Base-by-base conservation (phyloP, 2,113 vertebrate species). In the Balaeniceps rex region DNA sequence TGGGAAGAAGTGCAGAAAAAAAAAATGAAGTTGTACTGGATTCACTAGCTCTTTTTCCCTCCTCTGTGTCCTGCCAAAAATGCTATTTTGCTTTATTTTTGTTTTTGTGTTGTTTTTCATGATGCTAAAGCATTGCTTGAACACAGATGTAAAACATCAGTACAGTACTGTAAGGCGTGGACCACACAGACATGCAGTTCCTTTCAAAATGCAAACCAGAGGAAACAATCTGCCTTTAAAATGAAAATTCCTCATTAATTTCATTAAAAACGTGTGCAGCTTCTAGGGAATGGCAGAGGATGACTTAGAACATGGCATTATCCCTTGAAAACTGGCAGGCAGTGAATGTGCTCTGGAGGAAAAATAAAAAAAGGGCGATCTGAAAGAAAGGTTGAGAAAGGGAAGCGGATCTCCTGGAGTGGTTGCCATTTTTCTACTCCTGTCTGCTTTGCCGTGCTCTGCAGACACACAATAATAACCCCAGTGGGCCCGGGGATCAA, bases 401-500 rank as follows among this genome's bases (percentile, higher is more conserved):
- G 79, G 95, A 93, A 93, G 89, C 14, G 4, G 77, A 55, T 81
- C 95, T 96, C 95, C 83, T 96, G 87, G 64, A 42, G 85, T 38
- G 75, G 74, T 46, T 87, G 89, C 96, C 88, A 90, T 94, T 94
- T 96, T 96, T 96, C 81, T 97, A 55, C 96, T 96, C 64, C 87
- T 66, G 86, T 93, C 95, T 97, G 92, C 96, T 90, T 83, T 68
- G 71, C 95, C 52, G 85, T 44, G 70, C 93, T 96, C 91, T 95
- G 90, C 96, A 98, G 97, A 97, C 96, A 95, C 94, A 94, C 92
- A 92, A 94, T 98, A 97, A 97, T 97, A 98, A 97, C 96, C 98
- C 97, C 95, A 92, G 89, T 94, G 95, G 96, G 96, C 96, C 84
- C 0, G 24, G 91, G 98, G 98, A 99, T 99, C 98, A 98, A 98